phyloP scores from a whole-genome alignment of 2,113 vertebrate species.

The Gasterosteus aculeatus region DNA sequence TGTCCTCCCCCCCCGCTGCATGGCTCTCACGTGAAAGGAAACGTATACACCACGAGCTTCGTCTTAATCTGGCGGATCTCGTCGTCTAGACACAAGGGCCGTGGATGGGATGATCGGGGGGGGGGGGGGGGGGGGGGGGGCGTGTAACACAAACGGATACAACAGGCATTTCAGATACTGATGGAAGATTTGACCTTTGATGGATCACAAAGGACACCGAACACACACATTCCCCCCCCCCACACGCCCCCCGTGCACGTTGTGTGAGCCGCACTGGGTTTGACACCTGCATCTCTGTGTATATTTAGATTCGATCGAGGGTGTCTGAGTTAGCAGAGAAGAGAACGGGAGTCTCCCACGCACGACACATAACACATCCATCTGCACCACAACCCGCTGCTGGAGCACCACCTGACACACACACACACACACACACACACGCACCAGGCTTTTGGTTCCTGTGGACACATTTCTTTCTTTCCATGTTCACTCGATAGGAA shows the following conservation, averaged over 20 bases:
- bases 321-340: slow-evolving; percentile 32
- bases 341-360: slow-evolving; percentile 63
- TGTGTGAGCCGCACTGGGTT: slow-evolving; percentile 13
- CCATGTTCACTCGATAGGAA: slow-evolving; percentile 51
- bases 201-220: slow-evolving; percentile 1
- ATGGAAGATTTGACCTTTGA: slow-evolving; percentile 12
- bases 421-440: slow-evolving; percentile 5
- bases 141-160: background rate
- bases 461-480: slow-evolving; percentile 3
- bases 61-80: slow-evolving; percentile 53
- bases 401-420: slow-evolving; percentile 67
- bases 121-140: no score
- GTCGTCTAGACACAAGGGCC: slow-evolving; percentile 59
- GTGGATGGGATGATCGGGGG: slow-evolving; percentile 7
- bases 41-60: slow-evolving; percentile 38
- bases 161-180: background rate
- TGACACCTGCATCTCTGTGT: slow-evolving; percentile 46
- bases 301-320: slow-evolving; percentile 58
- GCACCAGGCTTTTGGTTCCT: slow-evolving; percentile 15
- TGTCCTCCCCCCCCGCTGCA: background rate
- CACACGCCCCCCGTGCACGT: no score
- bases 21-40: slow-evolving; percentile 33
- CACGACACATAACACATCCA: slow-evolving; percentile 53
- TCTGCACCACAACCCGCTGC: slow-evolving; percentile 69
- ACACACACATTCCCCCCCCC: background rate